Percentiles rank a stretch among this genome's conserved stretches.
Evolutionary conservation across 2,888 invertebrate species (phyloP).

Genomic region (Netelia melanura): DNA sequence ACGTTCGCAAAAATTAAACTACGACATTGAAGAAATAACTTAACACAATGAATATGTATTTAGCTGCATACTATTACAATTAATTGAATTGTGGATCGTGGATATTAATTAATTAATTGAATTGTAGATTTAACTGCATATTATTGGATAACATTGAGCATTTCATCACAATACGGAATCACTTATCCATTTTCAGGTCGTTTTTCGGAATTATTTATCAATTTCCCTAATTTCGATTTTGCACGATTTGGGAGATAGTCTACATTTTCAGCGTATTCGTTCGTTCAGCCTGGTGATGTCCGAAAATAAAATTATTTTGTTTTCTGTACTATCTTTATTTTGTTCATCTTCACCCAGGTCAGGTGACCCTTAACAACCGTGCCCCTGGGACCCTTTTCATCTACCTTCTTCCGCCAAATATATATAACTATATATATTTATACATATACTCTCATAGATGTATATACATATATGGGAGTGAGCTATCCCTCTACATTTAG

Average conservation of each 20-base stretch:
- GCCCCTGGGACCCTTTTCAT: not conserved
- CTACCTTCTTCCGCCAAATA: not conserved
- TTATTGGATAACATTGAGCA: too few species aligned
- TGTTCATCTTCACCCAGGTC: constrained; percentile 27
- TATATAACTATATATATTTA: not conserved
- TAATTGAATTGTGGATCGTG: too few species aligned
- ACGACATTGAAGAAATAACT: too few species aligned
- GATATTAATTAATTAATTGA: too few species aligned
- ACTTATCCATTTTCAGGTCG: too few species aligned
- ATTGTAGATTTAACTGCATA: too few species aligned
- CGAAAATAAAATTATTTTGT: not conserved
- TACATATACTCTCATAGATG: not conserved
- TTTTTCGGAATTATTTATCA: too few species aligned
- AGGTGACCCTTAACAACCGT: constrained; percentile 38
- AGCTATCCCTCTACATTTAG: constrained; percentile 4
- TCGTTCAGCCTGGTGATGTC: not conserved
- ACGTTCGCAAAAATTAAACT: too few species aligned
- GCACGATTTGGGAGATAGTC: not conserved
- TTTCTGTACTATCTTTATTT: constrained; percentile 24
- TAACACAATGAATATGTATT: too few species aligned
- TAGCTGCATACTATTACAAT: too few species aligned
- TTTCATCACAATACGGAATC: too few species aligned
- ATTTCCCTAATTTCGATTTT: too few species aligned
- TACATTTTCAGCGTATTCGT: not conserved
- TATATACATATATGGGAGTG: not conserved